These are phyloP conservation scores for Gymnarchus niloticus DNA, from an alignment of 2,113 vertebrate genomes.

Conservation along the genomic window DNA sequence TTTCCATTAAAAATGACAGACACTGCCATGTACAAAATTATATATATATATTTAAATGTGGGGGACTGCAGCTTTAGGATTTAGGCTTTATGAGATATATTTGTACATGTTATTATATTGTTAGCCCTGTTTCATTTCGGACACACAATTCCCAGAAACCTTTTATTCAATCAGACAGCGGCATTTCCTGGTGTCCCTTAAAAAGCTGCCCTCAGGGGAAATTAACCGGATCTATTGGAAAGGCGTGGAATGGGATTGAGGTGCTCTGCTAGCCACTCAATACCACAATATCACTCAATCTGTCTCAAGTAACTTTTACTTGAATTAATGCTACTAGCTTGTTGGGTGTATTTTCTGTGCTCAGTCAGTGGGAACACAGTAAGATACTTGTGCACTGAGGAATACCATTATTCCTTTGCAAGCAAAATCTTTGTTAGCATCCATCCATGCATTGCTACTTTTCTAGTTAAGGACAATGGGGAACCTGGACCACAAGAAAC, in stretches of 20 bases:
- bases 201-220: conserved; percentile 19
- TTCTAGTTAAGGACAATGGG: background rate
- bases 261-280: background rate
- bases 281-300: background rate
- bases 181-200: conserved; percentile 31
- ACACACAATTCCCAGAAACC: conserved; percentile 21
- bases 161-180: conserved; percentile 27
- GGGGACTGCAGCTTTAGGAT: background rate
- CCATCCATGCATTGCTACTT: background rate
- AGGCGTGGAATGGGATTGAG: background rate
- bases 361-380: background rate
- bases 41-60: background rate
- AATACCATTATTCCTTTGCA: background rate
- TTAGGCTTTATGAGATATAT: background rate
- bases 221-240: background rate
- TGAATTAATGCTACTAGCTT: background rate
- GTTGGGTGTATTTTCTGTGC: no score
- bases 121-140: conserved; percentile 14
- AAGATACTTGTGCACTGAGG: background rate
- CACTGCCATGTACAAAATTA: background rate
- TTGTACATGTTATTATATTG: background rate
- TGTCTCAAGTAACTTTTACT: background rate
- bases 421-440: background rate
- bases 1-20: background rate
- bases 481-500: background rate